Conservation (phyloP, 2,797 vertebrate species). For the Emys orbicularis region DNA sequence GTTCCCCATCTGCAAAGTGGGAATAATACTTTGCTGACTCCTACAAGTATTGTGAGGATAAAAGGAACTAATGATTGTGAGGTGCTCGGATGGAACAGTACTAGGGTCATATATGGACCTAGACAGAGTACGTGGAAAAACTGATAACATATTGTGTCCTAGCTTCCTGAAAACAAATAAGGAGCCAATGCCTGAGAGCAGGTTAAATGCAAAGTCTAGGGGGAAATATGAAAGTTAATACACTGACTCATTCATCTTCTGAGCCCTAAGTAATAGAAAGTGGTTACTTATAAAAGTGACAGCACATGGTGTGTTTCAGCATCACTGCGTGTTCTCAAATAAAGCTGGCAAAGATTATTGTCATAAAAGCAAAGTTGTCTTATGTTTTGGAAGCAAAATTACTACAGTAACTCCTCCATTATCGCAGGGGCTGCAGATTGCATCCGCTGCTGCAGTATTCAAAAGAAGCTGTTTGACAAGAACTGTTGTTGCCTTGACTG, state of each 20-base stretch:
- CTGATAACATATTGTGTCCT: background rate
- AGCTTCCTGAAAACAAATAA: background rate
- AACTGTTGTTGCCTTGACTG: constrained; percentile 1
- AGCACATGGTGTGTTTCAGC: background rate
- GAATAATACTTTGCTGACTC: background rate
- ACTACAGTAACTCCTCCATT: background rate
- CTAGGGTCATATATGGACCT: background rate
- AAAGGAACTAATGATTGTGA: background rate
- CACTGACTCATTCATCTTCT: background rate
- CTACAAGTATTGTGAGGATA: fast-evolving
- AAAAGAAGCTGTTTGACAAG: constrained; percentile 19
- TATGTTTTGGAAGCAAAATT: background rate
- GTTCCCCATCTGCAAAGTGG: background rate
- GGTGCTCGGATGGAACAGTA: background rate
- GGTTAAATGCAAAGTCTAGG: background rate
- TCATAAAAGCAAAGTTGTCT: background rate
- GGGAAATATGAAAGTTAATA: background rate
- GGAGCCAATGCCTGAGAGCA: background rate
- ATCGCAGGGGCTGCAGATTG: background rate
- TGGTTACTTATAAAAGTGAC: background rate
- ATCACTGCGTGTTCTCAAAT: background rate
- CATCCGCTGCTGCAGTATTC: background rate
- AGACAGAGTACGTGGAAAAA: background rate
- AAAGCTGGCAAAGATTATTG: background rate
- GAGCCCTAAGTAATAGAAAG: background rate